A percentile compares a stretch with the other conserved stretches of the same genome.
phyloP scores from a whole-genome alignment of 2,888 invertebrate species.

The Priapulus caudatus region DNA sequence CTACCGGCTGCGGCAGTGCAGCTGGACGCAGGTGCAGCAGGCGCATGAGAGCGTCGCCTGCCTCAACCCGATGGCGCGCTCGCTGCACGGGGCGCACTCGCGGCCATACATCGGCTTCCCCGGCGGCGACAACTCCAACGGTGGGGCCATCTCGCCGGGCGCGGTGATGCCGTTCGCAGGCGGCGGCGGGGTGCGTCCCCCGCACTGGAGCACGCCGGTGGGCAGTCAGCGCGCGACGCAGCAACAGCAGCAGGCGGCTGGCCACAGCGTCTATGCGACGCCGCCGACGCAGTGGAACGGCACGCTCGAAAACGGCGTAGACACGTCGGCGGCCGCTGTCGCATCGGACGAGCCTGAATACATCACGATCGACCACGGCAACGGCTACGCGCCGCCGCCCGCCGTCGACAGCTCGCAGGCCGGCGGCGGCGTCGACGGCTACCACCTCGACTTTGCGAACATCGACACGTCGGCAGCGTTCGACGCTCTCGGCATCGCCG shows the following conservation, averaged over 20 bases:
- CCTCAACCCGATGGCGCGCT: constrained; percentile 5
- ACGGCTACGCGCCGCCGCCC: constrained; percentile 10
- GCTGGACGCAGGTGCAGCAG: not conserved
- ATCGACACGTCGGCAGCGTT: too few relatives aligned
- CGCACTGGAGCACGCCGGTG: too few relatives aligned
- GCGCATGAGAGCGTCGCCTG: constrained; percentile 6
- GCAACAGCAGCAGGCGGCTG: too few relatives aligned
- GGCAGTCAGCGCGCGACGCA: too few relatives aligned
- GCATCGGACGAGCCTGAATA: constrained; percentile 17
- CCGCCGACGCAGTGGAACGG: constrained; percentile 79
- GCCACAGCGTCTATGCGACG: constrained; percentile 82
- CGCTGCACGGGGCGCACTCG: constrained; percentile 4
- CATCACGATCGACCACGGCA: constrained; percentile 15
- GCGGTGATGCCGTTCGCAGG: too few relatives aligned
- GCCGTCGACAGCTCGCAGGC: not conserved
- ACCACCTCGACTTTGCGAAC: too few relatives aligned
- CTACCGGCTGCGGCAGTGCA: constrained; percentile 6
- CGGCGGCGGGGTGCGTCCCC: too few relatives aligned
- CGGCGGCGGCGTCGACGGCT: too few relatives aligned
- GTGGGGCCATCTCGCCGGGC: too few relatives aligned
- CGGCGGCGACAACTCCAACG: too few relatives aligned
- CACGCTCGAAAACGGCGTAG: constrained; percentile 60
- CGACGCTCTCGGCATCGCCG: too few relatives aligned
- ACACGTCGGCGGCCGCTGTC: constrained; percentile 5
- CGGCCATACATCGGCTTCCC: constrained; percentile 58